Percentiles rank a stretch among this genome's conserved stretches.
Evolutionary conservation across 1,140 invertebrate species (phyloP).

Genomic region (Macrosteles quadrilineatus): DNA sequence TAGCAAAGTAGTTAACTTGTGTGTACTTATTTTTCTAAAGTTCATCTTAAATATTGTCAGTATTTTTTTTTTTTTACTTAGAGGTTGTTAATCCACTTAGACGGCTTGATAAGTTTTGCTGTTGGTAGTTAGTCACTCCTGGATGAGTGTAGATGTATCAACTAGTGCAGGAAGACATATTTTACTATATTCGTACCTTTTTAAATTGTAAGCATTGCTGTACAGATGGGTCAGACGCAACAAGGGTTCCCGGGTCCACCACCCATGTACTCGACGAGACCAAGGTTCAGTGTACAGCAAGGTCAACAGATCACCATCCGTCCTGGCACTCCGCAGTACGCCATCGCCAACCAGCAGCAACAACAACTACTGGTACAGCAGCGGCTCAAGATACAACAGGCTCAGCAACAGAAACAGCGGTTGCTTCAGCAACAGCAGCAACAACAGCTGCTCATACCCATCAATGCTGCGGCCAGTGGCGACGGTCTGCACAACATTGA

Average conservation of each 20-base stretch:
- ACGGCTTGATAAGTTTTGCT: too few relatives aligned
- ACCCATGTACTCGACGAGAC: slow-evolving; percentile 44
- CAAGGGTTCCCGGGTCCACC: slow-evolving; percentile 43
- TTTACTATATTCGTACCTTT: too few relatives aligned
- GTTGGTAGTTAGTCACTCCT: too few relatives aligned
- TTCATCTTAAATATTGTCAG: too few relatives aligned
- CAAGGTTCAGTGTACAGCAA: slow-evolving; percentile 39
- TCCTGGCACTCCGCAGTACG: slow-evolving; percentile 34
- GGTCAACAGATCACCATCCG: slow-evolving; percentile 16
- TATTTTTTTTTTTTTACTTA: too few relatives aligned
- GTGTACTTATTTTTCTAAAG: too few relatives aligned
- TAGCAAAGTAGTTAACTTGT: too few relatives aligned
- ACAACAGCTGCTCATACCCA: slow-evolving; percentile 66
- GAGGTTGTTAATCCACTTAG: too few relatives aligned
- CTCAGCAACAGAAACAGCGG: slow-evolving; percentile 51
- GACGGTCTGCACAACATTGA: slow-evolving; percentile 71
- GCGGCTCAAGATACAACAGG: slow-evolving; percentile 42
- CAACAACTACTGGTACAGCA: slow-evolving; percentile 22
- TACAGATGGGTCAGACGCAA: slow-evolving; percentile 8
- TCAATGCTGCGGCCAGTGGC: slow-evolving; percentile 56
- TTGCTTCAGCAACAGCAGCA: slow-evolving; percentile 67
- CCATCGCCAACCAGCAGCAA: slow-evolving; percentile 33
- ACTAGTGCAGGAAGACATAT: too few relatives aligned
- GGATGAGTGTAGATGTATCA: too few relatives aligned
- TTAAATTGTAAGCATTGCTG: too few relatives aligned